These are phyloP conservation scores for Cosmia pyralina DNA, from an alignment of 2,888 invertebrate genomes.

Conservation along the genomic window DNA sequence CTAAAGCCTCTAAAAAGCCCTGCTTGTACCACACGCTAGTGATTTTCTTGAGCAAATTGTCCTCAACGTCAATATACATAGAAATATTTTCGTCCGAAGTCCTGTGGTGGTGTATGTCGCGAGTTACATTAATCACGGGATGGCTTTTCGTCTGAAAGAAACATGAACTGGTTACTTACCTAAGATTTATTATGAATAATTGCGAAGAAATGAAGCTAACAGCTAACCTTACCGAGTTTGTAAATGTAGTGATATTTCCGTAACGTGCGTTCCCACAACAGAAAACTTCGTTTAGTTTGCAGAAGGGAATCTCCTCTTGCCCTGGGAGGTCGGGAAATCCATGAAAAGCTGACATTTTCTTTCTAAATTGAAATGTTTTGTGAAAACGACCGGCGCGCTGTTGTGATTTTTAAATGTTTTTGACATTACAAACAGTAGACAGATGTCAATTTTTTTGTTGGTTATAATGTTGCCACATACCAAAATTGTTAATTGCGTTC, in stretches of 20 bases:
- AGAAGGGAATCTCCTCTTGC: constrained; percentile 89
- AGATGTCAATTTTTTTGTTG: not conserved
- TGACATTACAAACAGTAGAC: constrained; percentile 2
- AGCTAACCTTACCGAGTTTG: constrained; percentile 90
- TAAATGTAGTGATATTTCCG: constrained; percentile 90
- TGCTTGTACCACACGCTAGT: constrained; percentile 94
- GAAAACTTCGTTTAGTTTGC: constrained; percentile 91
- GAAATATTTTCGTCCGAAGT: constrained; percentile 90
- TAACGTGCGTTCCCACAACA: constrained; percentile 90
- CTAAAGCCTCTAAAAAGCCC: constrained; percentile 93
- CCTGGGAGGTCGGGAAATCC: constrained; percentile 88
- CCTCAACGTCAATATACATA: constrained; percentile 91
- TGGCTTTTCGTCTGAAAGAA: constrained; percentile 91
- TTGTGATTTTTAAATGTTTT: constrained; percentile 46
- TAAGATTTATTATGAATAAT: not conserved
- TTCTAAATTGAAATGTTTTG: constrained; percentile 20
- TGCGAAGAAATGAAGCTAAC: constrained; percentile 70
- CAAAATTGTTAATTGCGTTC: not conserved
- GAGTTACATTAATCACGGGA: constrained; percentile 93
- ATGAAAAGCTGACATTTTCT: constrained; percentile 87
- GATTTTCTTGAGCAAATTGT: constrained; percentile 93
- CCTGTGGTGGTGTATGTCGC: constrained; percentile 91
- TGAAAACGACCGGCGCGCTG: constrained; percentile 61
- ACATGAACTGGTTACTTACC: not conserved
- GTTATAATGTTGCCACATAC: not conserved